Base-by-base conservation (phyloP, 2,888 invertebrate genomes). In the Gisinianus flammeolus region DNA sequence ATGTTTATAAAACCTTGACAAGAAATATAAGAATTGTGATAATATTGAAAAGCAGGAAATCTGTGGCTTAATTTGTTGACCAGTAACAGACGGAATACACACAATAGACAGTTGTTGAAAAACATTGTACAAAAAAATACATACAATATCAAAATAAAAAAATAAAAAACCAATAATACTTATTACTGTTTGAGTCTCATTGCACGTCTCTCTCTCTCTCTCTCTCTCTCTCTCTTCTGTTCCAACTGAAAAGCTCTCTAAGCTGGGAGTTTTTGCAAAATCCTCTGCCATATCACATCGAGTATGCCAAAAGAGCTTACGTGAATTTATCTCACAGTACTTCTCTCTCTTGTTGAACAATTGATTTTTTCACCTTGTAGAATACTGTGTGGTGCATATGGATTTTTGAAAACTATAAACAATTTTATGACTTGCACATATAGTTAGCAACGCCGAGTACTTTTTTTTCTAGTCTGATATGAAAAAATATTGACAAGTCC, bases 401-500 rank as follows among this genome's bases (percentile, higher is more conserved):
- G 44, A 44, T 44, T 44, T n/a, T 44, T 12, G 19, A 44, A 44
- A 44, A 44, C 44, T 44, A 44, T 44, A 44, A 44, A 44, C 19
- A 44, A 44, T 44, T 44, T 44, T 44, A 44, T 19, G 44, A 44
- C 44, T n/a, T n/a, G n/a, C 8, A 33, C 26, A 31, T 30, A 31
- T 31, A 67, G 30, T 31, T 67, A 31, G 26, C 62, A n/a, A 62
- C 24, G 44, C 8, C 12, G 19, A 16, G 19, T 44, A 35, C 12
- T 35, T 35, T 16, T 12, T 44, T 44, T 44, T 12, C 19, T 44
- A 1, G 44, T 6, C 44, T 44, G 44, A 44, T 44, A 16, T 44
- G 44, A 44, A 44, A 44, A 44, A 44, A 44, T 62, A 30, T 33
- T 67, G 67, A 67, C 67, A 67, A 33, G 4, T 31, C 28, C 10